Evolutionary conservation across 2,113 vertebrate genomes (phyloP), one percentile per base, ranked within the genome.

Genomic region (Centropus bengalensis): DNA sequence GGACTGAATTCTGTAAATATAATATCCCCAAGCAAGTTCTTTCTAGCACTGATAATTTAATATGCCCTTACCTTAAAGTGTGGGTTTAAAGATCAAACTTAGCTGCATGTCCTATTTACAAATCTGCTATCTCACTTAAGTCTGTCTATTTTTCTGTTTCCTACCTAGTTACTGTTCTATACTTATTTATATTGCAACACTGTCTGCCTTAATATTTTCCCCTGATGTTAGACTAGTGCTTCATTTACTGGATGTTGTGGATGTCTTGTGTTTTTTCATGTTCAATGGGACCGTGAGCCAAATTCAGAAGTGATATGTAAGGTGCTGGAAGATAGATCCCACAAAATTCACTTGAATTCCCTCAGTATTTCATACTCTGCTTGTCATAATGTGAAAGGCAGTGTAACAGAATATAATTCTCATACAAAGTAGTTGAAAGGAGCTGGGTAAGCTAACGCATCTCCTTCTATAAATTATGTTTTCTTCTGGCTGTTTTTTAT

Each of bases 221-320:
- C 82, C 71, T 77, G 33, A 63, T 94, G 60, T 90, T 91, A 70
- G 70, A 44, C 52, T 90, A 40, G 68, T 63, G 36, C 88, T 93
- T 89, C 52, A 28, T 76, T 81, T 77, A 23, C 23, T 88, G 38
- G 32, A 30, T 88, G 42, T 36, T 94, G 58, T 67, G 18, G 22
- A 76, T 77, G 12, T 44, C 64, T 59, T 93, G 32, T 89, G 44
- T 47, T 21, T 77, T 16, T 81, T 86, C 67, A 56, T 23, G 51
- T 22, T 8, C 66, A 58, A 8, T 36, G 16, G 14, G 22, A 14
- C 42, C 47, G 59, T 76, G 52, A 92, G 79, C 42, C 82, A 93
- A 89, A 91, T 54, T 78, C 59, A 81, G 59, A 81, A 83, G 47
- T 91, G 79, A 93, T 86, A 86, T 88, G 79, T 81, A 86, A 93